These are phyloP conservation scores for Monochamus alternatus DNA, from an alignment of 2,888 invertebrate genomes.

Conservation along the genomic window DNA sequence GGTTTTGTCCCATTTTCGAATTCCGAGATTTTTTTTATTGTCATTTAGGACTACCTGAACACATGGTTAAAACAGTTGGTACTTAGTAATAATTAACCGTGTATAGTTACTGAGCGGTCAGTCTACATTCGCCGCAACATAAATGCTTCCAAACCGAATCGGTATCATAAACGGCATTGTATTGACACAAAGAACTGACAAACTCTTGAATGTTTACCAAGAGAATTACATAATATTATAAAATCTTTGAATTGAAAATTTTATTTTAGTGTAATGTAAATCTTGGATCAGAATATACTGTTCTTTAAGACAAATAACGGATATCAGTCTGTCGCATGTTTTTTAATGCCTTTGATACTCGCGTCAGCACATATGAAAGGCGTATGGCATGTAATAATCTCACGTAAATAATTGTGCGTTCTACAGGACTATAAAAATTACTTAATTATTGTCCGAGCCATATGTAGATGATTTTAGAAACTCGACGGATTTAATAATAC, in stretches of 20 bases:
- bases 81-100: no score
- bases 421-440: slow-evolving; percentile 24
- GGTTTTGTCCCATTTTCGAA: no score
- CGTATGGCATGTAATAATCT: background rate
- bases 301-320: background rate
- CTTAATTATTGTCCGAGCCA: slow-evolving; percentile 13
- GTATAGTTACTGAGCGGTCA: no score
- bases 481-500: slow-evolving; percentile 35
- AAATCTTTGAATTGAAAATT: background rate
- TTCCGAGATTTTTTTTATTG: no score
- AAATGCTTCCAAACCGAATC: no score
- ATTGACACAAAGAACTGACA: no score
- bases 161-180: no score
- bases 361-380: background rate
- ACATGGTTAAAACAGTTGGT: no score
- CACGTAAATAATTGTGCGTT: background rate
- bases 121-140: no score
- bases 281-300: background rate
- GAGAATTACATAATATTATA: no score
- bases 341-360: background rate
- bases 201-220: no score
- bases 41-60: no score
- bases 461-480: slow-evolving; percentile 31
- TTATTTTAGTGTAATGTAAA: background rate
- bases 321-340: background rate